Conservation (phyloP, 2,888 invertebrate genomes). For the Drosophila picticornis region DNA sequence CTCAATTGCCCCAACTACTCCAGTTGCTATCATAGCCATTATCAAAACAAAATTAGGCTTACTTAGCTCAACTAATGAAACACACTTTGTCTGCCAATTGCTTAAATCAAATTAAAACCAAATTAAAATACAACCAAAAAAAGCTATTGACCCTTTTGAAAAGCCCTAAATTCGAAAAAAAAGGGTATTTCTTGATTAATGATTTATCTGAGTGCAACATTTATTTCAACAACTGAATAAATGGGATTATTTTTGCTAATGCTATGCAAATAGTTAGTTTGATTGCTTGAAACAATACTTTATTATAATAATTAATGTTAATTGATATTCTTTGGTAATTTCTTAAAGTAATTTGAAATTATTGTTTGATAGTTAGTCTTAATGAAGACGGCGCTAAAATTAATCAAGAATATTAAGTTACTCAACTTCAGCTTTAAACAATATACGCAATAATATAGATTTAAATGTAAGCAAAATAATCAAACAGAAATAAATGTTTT, state of each 20-base stretch:
- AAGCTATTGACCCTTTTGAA: neutral
- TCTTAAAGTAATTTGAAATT: neutral
- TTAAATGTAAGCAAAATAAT: no score
- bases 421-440: neutral
- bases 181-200: neutral
- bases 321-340: neutral
- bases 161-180: neutral
- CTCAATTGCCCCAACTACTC: neutral
- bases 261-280: neutral
- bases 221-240: neutral
- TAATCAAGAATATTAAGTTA: neutral
- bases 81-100: neutral
- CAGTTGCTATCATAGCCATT: neutral
- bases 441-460: neutral
- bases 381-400: neutral
- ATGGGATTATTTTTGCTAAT: neutral
- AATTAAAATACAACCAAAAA: neutral
- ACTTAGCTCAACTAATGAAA: slow-evolving; percentile 19
- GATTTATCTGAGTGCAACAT: neutral
- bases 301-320: neutral
- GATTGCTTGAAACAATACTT: neutral
- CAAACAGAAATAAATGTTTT: neutral
- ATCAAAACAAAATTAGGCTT: slow-evolving; percentile 15
- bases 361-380: neutral
- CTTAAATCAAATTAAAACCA: neutral